Evolutionary conservation across 2,113 vertebrate genomes (phyloP), one percentile per base, ranked within the genome.

Genomic region (Cavia porcellus): DNA sequence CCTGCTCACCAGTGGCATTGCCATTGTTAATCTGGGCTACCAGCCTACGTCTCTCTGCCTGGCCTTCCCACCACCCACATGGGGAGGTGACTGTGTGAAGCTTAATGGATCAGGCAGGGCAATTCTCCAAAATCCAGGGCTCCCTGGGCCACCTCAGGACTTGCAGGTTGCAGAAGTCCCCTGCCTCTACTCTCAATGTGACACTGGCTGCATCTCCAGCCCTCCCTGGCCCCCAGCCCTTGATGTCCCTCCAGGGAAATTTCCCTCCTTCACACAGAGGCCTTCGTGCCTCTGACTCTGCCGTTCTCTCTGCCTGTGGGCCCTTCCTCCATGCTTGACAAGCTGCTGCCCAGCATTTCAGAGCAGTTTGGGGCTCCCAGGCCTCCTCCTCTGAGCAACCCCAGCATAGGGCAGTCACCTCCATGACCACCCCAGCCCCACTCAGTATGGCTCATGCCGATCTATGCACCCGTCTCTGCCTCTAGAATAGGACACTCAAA

Each of bases 61-160:
- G 1, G 19, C 32, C 57, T 47, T 22, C 50, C 75, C 64, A 59
- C 25, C 6, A 42, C 52, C 83, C 72, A 64, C n/a, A 20, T 47
- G 19, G 13, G 19, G 45, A 42, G 59, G 22, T 2, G 14, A 22
- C 79, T 19, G 4, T 5, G 22, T n/a, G 57, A 57, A 7, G 7
- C 35, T 70, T n/a, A 19, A n/a, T 20, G 20, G 52, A 5, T 30
- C 72, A 13, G 7, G 52, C 0, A 17, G 6, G 25, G 25, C 0
- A 0, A 50, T n/a, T 38, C 35, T 77, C 79, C 88, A 88, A 42
- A 86, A 77, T n/a, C 32, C 35, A 79, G 52, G 74, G 74, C 5
- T 47, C 47, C 45, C 5, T 11, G 17, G 30, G 22, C 24, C 22
- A 30, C 86, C 47, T 5, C 45, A 3, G 6, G 9, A 25, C 42